Base-by-base conservation (phyloP, 2,113 vertebrate species). In the Ammodytes marinus region DNA sequence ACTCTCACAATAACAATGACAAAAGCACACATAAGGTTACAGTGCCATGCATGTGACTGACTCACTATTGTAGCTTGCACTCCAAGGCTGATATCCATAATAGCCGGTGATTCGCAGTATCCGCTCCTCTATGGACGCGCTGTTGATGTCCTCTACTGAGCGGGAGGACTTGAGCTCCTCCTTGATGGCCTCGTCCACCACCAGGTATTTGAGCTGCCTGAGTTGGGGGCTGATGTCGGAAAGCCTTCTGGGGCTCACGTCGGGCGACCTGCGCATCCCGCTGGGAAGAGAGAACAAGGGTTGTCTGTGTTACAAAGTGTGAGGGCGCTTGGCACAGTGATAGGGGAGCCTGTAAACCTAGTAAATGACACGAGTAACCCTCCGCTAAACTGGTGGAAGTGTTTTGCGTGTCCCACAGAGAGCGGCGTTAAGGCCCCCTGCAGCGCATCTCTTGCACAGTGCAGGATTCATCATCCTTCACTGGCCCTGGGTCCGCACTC, bases 201-300 rank as follows among this genome's bases (percentile, higher is more conserved):
- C 97, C 89, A 99, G 93, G 88, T 96, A 97, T 87, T 98, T 99
- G 64, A 99, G 96, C 93, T 99, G 98, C 86, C 97, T 95, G 84
- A 99, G 97, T 93, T 99, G 97, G 89, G 98, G 95, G 95, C 98
- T 97, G 93, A 99, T 99, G 93, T 99, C 97, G 49, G 98, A 99
- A 92, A 99, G 96, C 93, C 98, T 95, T 93, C 97, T 95, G 35
- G 97, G 98, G 86, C 97, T 99, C 92, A 98, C 95, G 90, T 98
- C 96, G 54, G 97, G 96, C 69, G 97, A 97, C 90, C 96, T 96
- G 90, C 96, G 96, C 97, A 97, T 99, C 89, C 97, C 95, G 91
- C 96, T 97, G 92, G 88, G 93, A 89, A 85, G 77, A 90, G 75
- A 90, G 58, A 75, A 88, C 64, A 92, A 59, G 45, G 76, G 61